phyloP scores from a whole-genome alignment of 2,113 vertebrate species.

The Ramphastos sulfuratus region DNA sequence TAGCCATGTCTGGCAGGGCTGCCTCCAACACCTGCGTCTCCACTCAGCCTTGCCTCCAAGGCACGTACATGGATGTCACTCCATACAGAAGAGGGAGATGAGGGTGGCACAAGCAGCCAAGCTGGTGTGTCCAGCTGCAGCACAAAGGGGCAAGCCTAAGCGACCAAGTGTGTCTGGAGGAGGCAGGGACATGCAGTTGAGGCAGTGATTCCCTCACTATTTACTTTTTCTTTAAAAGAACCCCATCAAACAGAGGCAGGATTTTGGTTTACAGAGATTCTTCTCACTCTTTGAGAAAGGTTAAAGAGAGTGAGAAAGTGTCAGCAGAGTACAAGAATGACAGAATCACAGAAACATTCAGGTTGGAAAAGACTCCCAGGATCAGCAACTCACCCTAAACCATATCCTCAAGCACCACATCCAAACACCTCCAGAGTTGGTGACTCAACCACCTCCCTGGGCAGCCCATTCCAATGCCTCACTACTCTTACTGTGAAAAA shows the following conservation, averaged over 20 bases:
- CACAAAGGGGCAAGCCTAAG: background rate
- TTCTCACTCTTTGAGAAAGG: background rate
- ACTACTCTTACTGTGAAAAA: too few relatives aligned
- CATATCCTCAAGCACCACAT: too few relatives aligned
- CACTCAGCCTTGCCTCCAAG: background rate
- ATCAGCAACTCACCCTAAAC: too few relatives aligned
- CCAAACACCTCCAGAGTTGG: too few relatives aligned
- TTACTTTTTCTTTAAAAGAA: background rate
- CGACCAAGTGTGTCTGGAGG: background rate
- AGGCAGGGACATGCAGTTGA: background rate
- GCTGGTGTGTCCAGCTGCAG: background rate
- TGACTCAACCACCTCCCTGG: too few relatives aligned
- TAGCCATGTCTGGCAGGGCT: background rate
- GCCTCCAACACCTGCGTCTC: background rate
- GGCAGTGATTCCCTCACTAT: background rate
- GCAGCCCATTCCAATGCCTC: too few relatives aligned
- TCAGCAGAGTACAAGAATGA: background rate
- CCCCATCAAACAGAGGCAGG: background rate
- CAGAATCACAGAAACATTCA: too few relatives aligned
- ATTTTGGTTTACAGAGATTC: background rate
- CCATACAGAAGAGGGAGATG: background rate
- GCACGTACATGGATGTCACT: accelerated
- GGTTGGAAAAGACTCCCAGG: too few relatives aligned
- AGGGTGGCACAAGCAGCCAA: background rate
- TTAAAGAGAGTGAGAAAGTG: background rate